Conservation (phyloP, 2,797 vertebrate genomes). For the Agapornis canus region DNA sequence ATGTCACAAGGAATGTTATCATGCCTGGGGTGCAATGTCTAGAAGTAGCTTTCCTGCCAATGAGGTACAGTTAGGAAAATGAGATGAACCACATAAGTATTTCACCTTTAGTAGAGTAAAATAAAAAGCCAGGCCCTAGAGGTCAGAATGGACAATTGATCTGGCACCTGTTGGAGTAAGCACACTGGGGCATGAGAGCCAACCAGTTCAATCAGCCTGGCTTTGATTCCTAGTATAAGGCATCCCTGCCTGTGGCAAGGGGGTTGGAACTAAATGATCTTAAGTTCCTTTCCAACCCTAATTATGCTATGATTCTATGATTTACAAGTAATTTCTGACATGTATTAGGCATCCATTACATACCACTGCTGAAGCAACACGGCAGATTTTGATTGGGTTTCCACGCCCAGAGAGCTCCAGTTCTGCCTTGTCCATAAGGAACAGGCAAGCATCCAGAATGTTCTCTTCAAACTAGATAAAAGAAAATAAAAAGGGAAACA, state of each 20-base stretch:
- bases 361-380: constrained; percentile 93
- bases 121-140: background rate
- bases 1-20: background rate
- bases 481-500: background rate
- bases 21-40: background rate
- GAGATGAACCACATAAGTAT: background rate
- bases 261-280: too few relatives aligned
- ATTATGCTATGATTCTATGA: background rate
- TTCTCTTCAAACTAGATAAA: constrained; percentile 88
- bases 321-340: background rate
- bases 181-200: background rate
- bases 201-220: background rate
- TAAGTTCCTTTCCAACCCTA: too few relatives aligned
- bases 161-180: background rate
- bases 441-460: constrained; percentile 90
- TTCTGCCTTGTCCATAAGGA: constrained; percentile 88
- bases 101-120: background rate
- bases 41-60: background rate
- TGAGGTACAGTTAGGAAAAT: background rate
- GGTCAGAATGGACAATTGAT: background rate
- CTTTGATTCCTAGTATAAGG: background rate
- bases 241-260: too few relatives aligned
- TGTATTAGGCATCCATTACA: background rate
- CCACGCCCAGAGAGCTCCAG: constrained; percentile 90
- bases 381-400: constrained; percentile 89